These are phyloP conservation scores for Dicyrtoma fusca DNA, from an alignment of 2,888 invertebrate species.

Conservation along the genomic window DNA sequence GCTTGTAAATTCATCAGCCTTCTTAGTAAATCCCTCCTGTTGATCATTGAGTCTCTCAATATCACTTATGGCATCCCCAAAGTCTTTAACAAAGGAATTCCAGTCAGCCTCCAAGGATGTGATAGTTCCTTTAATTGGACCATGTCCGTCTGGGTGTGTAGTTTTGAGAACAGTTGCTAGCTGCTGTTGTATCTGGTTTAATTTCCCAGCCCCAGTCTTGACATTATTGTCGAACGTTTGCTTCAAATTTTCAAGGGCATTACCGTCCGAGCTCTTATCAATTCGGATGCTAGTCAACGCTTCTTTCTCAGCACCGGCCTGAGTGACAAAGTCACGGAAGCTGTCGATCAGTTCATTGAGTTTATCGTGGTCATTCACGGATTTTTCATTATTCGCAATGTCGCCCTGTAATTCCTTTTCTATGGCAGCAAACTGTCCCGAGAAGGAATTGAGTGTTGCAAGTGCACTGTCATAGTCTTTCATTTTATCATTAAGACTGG, in stretches of 20 bases:
- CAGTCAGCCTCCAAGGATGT: conserved; percentile 75
- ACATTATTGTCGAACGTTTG: conserved; percentile 13
- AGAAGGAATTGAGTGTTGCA: conserved; percentile 72
- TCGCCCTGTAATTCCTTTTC: conserved; percentile 70
- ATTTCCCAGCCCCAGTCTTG: conserved; percentile 66
- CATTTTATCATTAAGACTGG: conserved; percentile 81
- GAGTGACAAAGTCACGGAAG: conserved; percentile 77
- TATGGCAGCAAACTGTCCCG: conserved; percentile 72
- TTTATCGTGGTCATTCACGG: conserved; percentile 58
- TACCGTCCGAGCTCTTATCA: conserved; percentile 78
- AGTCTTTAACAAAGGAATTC: conserved; percentile 74
- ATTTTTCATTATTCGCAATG: conserved; percentile 60
- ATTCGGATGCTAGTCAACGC: conserved; percentile 72
- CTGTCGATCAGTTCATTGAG: conserved; percentile 73
- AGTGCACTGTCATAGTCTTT: conserved; percentile 76
- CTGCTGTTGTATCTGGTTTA: conserved; percentile 72
- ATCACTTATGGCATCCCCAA: conserved; percentile 72
- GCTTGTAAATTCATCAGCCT: conserved; percentile 74
- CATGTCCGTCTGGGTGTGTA: conserved; percentile 78
- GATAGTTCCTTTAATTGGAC: conserved; percentile 71
- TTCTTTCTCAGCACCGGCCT: conserved; percentile 71
- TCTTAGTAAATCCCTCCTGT: conserved; percentile 79
- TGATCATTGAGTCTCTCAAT: conserved; percentile 75
- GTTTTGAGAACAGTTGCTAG: conserved; percentile 74
- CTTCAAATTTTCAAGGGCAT: conserved; percentile 62